phyloP scores from a whole-genome alignment of 2,888 invertebrate genomes.

The Philopedon plagiatum region DNA sequence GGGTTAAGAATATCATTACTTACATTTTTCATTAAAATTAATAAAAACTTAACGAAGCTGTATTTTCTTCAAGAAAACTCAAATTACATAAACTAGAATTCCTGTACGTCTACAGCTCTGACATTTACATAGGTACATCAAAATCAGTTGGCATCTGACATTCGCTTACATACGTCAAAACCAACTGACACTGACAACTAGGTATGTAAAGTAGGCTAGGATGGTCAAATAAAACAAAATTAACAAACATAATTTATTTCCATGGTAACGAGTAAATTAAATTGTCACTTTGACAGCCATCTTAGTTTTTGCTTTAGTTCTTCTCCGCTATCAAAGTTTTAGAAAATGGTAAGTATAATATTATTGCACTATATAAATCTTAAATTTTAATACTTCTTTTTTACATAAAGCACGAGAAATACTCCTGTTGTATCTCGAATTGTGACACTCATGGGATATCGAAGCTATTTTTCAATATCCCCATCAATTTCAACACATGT shows the following conservation, averaged over 20 bases:
- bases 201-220: background rate
- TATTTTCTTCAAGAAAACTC: too few relatives aligned
- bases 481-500: slow-evolving; percentile 17
- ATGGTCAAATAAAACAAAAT: background rate
- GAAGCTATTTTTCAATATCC: slow-evolving; percentile 41
- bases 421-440: slow-evolving; percentile 40
- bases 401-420: background rate
- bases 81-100: too few relatives aligned
- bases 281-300: background rate
- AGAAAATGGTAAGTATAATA: background rate
- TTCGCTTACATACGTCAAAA: too few relatives aligned
- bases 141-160: too few relatives aligned
- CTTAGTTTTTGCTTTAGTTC: background rate
- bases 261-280: background rate
- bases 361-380: background rate
- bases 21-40: too few relatives aligned
- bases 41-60: too few relatives aligned
- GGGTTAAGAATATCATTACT: too few relatives aligned
- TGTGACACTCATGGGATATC: slow-evolving; percentile 30
- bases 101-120: too few relatives aligned
- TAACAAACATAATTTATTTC: background rate
- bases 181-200: too few relatives aligned
- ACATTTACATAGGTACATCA: too few relatives aligned
- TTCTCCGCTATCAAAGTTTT: background rate
- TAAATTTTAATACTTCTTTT: too few relatives aligned